Conservation (phyloP, 2,113 vertebrate genomes). For the Ictalurus punctatus region DNA sequence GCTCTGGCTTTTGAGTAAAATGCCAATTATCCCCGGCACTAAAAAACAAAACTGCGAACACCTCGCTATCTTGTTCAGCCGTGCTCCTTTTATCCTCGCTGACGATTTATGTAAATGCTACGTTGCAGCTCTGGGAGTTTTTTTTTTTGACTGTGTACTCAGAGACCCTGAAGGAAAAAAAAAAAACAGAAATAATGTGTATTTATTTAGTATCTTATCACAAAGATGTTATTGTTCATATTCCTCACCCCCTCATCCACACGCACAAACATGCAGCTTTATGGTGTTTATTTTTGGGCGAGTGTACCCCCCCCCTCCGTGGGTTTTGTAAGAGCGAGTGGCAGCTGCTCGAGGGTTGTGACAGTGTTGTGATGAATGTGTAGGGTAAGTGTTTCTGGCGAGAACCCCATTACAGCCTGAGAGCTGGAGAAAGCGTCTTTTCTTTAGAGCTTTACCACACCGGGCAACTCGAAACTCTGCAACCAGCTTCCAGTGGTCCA, state of each 20-base stretch:
- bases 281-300: constrained; percentile 52
- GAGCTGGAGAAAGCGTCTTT: constrained; percentile 65
- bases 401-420: constrained; percentile 56
- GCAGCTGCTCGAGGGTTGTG: constrained; percentile 51
- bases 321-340: constrained; percentile 37
- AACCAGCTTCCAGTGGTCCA: constrained; percentile 60
- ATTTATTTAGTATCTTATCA: constrained; percentile 43
- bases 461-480: constrained; percentile 32
- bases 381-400: constrained; percentile 60
- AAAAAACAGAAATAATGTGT: constrained; percentile 3
- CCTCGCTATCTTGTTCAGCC: constrained; percentile 39
- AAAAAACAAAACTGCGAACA: constrained; percentile 14
- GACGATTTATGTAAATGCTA: constrained; percentile 31
- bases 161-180: neutral
- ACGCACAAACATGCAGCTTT: constrained; percentile 42
- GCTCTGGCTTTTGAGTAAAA: constrained; percentile 24
- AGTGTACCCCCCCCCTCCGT: constrained; percentile 25
- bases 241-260: constrained; percentile 11
- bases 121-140: neutral
- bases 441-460: constrained; percentile 58
- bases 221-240: constrained; percentile 51
- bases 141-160: constrained; percentile 14
- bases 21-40: constrained; percentile 31
- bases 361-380: constrained; percentile 58
- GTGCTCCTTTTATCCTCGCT: constrained; percentile 28